Evolutionary conservation across 2,797 vertebrate genomes (phyloP), one percentile per base, ranked within the genome.

Genomic region (Xiphorhynchus erythropygius): DNA sequence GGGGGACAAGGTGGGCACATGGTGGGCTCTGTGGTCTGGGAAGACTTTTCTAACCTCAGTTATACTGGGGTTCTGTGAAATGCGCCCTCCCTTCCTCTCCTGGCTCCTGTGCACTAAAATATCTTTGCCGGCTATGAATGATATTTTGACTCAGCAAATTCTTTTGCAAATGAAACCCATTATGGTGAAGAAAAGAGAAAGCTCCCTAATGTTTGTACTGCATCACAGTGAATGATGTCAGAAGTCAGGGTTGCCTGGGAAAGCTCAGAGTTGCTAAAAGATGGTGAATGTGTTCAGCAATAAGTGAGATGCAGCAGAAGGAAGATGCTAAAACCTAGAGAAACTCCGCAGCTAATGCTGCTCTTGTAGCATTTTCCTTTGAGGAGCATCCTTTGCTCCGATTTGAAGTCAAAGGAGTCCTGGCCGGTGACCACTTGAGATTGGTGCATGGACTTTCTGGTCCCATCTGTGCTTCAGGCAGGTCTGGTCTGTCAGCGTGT

Each of bases 401-500:
- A 27, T n/a, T 50, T 44, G 35, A 76, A 56, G 32, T 24, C 23
- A 12, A 14, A 6, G 32, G 22, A 35, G 37, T 57, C 44, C 37
- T 19, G n/a, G 35, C 33, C 57, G 49, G 52, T 50, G 39, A 47
- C 52, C 25, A 19, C 46, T 9, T 13, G 28, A 47, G 47, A 11
- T 19, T 16, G 7, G 21, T 5, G 41, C 12, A 3, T 35, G 39
- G 49, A 10, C 24, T 5, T 46, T n/a, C 35, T 18, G 10, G 10
- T 14, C 63, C 46, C 3, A 0, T 60, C 15, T 13, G 15, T 6
- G 3, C 59, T 55, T 71, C 1, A 3, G 67, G 27, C 39, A 59
- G 39, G 18, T n/a, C 23, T 35, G 10, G 69, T 64, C 19, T 23
- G 30, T 7, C 7, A 30, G 23, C 0, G 0, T 8, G 17, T 52